A percentile compares a stretch with the other conserved stretches of the same genome.
Evolutionary conservation across 2,113 vertebrate genomes (phyloP).

Genomic region (Anas platyrhynchos): DNA sequence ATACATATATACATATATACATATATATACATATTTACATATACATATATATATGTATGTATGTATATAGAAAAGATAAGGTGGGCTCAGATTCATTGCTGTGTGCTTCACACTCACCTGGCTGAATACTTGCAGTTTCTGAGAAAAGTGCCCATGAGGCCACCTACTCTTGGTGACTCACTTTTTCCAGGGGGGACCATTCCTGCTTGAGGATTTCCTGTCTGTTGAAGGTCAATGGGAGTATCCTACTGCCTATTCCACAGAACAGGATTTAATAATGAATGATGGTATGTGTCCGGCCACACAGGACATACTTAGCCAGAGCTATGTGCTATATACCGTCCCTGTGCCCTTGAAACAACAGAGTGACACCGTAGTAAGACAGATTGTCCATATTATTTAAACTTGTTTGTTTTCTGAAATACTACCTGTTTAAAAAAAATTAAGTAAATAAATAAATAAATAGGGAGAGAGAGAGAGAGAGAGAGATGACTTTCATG

Average conservation of each 20-base stretch:
- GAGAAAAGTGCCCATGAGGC: neutral
- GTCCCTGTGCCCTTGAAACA: neutral
- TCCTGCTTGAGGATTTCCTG: neutral
- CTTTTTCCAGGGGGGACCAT: neutral
- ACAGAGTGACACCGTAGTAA: neutral
- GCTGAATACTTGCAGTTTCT: neutral
- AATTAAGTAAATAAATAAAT: too few relatives aligned
- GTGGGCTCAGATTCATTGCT: neutral
- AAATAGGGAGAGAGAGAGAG: neutral
- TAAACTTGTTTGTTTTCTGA: neutral
- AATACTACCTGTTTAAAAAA: neutral
- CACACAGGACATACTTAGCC: neutral
- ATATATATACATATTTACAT: too few relatives aligned
- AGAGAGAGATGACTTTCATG: neutral
- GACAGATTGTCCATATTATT: neutral
- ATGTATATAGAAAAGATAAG: neutral
- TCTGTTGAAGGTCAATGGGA: neutral
- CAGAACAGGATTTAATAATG: neutral
- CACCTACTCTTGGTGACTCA: neutral
- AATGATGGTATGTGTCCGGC: neutral
- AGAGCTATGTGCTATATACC: neutral
- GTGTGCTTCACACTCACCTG: too few relatives aligned
- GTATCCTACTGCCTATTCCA: neutral
- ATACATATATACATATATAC: too few relatives aligned
- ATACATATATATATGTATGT: too few relatives aligned